Conservation (phyloP, 2,888 invertebrate genomes). For the Troides helena region DNA sequence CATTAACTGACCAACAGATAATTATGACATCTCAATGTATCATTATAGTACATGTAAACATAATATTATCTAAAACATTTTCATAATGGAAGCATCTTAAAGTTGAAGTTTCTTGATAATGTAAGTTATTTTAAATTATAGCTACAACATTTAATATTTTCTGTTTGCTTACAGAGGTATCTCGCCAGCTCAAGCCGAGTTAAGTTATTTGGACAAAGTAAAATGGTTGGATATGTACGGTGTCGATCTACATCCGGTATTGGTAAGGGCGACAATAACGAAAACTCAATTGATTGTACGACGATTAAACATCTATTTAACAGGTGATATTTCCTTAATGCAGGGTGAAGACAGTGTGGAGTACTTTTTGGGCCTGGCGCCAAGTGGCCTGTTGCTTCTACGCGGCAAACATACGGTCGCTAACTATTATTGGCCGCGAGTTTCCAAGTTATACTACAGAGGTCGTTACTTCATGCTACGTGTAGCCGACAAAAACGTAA, state of each 20-base stretch:
- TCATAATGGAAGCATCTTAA: not conserved
- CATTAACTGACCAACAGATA: not conserved
- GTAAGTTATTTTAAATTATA: not conserved
- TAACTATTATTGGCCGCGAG: constrained; percentile 98
- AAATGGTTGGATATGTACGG: constrained; percentile 99
- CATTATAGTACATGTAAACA: not conserved
- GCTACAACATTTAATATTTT: not conserved
- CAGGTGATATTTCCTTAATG: constrained; percentile 34
- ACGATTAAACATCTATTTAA: constrained; percentile 18
- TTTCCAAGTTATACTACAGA: constrained; percentile 97
- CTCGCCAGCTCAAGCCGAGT: constrained; percentile 94
- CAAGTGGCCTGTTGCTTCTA: constrained; percentile 96
- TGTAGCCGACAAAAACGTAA: constrained; percentile 97
- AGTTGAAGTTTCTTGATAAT: not conserved
- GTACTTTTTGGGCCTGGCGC: constrained; percentile 96
- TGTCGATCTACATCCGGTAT: constrained; percentile 96
- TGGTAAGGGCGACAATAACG: constrained; percentile 83
- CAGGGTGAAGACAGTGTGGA: constrained; percentile 98
- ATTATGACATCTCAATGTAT: not conserved
- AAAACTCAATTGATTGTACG: constrained; percentile 6
- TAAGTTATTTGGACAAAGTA: constrained; percentile 97
- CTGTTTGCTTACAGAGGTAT: constrained; percentile 83
- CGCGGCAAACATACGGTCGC: constrained; percentile 97
- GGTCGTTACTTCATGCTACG: constrained; percentile 97
- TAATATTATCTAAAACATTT: not conserved